Base-by-base conservation (phyloP, 2,797 vertebrate genomes). In the Chlorospingus semifuscus region DNA sequence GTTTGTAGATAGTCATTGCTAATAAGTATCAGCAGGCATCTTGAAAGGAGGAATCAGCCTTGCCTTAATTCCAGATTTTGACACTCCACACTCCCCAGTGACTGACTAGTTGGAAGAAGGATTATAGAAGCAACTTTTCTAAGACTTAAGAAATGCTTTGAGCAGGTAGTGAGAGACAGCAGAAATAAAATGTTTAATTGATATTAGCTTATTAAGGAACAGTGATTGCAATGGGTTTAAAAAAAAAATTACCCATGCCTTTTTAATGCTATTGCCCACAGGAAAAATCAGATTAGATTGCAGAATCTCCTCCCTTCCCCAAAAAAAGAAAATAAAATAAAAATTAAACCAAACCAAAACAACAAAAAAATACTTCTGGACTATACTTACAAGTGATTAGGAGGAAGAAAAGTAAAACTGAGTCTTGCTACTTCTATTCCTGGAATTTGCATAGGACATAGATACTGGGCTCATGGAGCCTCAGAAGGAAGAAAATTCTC, bases 361-460 rank as follows among this genome's bases (percentile, higher is more conserved):
- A 55, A 53, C 7, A n/a, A 52, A 24, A 56, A 47, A 80, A 64
- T 17, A 42, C 8, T 89, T 75, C 61, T 44, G 65, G n/a, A 78
- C 27, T 75, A 64, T 13, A 63, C 21, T 55, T 84, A 59, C 5
- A 87, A 80, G 36, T 30, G 4, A 79, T 49, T 44, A 34, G 42
- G 9, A 6, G 2, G 7, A 0, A 22, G 24, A 10, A 34, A 47
- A 20, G 18, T 4, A 41, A 41, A 66, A 72, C 5, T 16, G 8
- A 74, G 4, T 57, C 34, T 46, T 76, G 6, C 39, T 75, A 23
- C 15, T 68, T 53, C 12, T 87, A 83, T 83, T 63, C 30, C 19
- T 86, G 41, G 34, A 80, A 75, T 88, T 71, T 81, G 30, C 76
- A 64, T 37, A 85, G 29, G 47, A 47, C 44, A 47, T 11, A 79